phyloP scores from a whole-genome alignment of 2,888 invertebrate genomes.

The Rhyacophila evoluta region DNA sequence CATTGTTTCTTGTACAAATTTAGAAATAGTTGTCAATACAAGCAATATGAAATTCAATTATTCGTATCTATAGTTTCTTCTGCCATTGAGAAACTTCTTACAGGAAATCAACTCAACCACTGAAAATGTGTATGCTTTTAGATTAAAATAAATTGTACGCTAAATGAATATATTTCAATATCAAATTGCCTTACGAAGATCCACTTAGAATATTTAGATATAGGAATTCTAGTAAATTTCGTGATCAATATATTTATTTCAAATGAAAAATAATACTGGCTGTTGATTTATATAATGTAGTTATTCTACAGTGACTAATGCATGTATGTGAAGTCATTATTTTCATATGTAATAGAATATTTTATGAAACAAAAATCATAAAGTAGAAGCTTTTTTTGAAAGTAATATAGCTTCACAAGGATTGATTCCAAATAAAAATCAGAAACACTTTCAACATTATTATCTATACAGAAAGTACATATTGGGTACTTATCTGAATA shows the following conservation, averaged over 20 bases:
- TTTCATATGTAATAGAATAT: slow-evolving; percentile 47
- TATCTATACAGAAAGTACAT: neutral
- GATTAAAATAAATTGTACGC: slow-evolving; percentile 37
- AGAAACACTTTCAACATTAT: neutral
- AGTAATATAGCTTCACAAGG: neutral
- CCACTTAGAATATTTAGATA: slow-evolving; percentile 44
- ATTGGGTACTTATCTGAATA: neutral
- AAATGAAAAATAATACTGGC: slow-evolving; percentile 38
- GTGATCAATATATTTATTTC: slow-evolving; percentile 33
- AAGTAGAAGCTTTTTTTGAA: neutral
- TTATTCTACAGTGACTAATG: slow-evolving; percentile 39
- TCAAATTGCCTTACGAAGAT: slow-evolving; percentile 53
- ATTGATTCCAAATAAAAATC: neutral
- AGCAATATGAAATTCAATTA: slow-evolving; percentile 51
- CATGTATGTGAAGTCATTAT: slow-evolving; percentile 43
- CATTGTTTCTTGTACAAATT: neutral
- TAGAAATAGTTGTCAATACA: slow-evolving; percentile 31
- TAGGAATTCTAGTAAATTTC: slow-evolving; percentile 38
- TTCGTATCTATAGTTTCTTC: slow-evolving; percentile 27
- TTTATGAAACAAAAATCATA: slow-evolving; percentile 25
- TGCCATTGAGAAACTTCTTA: neutral
- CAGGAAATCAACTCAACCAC: slow-evolving; percentile 5
- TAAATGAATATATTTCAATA: slow-evolving; percentile 50
- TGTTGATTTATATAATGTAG: slow-evolving; percentile 43
- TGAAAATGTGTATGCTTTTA: slow-evolving; percentile 40